Conservation (phyloP, 2,888 invertebrate species). For the Lasioglossum marginatum region DNA sequence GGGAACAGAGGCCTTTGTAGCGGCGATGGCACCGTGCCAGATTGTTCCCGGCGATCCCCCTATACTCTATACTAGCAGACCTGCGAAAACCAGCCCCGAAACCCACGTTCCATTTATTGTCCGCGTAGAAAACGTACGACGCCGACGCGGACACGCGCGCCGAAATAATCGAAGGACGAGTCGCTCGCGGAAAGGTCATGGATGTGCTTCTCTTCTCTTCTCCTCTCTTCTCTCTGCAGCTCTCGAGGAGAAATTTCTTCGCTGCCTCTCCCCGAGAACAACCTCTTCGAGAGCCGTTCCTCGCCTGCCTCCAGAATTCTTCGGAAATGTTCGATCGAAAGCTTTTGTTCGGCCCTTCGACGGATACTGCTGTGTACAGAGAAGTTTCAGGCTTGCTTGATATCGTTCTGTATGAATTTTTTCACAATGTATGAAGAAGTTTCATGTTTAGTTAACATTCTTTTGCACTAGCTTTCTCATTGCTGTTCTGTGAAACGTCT, state of each 20-base stretch:
- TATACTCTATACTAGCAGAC: slow-evolving; percentile 80
- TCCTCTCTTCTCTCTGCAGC: neutral
- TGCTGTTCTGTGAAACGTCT: too few relatives aligned
- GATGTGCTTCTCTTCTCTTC: slow-evolving; percentile 28
- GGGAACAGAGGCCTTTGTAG: slow-evolving; percentile 74
- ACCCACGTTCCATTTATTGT: slow-evolving; percentile 68
- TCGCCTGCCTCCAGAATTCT: neutral
- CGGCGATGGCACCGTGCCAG: slow-evolving; percentile 78
- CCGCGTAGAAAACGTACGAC: slow-evolving; percentile 67
- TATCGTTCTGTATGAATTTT: neutral
- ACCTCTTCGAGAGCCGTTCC: neutral
- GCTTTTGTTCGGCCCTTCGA: neutral
- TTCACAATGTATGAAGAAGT: too few relatives aligned
- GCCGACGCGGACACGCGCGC: slow-evolving; percentile 43
- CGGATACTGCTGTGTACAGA: too few relatives aligned
- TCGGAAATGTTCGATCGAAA: neutral
- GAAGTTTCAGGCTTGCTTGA: too few relatives aligned
- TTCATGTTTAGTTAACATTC: too few relatives aligned
- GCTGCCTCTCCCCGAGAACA: neutral
- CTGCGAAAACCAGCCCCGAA: slow-evolving; percentile 75
- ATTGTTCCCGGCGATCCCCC: slow-evolving; percentile 75
- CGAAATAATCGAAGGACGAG: slow-evolving; percentile 61
- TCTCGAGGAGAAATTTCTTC: neutral
- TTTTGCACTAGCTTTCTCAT: too few relatives aligned
- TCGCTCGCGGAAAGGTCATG: slow-evolving; percentile 50